Base-by-base conservation (phyloP, 2,113 vertebrate species). In the Boleophthalmus pectinirostris region DNA sequence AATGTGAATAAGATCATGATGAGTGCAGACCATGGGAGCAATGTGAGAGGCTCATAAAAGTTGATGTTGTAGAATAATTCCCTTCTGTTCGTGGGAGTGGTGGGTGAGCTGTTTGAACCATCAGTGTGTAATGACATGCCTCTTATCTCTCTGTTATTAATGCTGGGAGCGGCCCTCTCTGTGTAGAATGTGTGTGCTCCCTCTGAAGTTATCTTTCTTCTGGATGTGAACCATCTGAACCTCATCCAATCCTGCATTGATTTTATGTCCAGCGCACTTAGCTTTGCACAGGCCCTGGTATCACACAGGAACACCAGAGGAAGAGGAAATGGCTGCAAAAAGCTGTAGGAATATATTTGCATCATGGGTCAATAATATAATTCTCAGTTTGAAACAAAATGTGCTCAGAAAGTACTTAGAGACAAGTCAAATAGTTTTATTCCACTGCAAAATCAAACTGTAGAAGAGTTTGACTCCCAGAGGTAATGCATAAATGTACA, bases 221-320 rank as follows among this genome's bases (percentile, higher is more conserved):
- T 38, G 33, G 61, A 64, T 38, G 33, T 38, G 61, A 38, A 38
- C 61, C 61, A 64, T 33, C 61, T 64, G 61, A 64, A 38, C 61
- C 61, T 38, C 61, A 64, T 64, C 61, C 61, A 20, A 63, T 63
- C 60, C 16, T 8, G 2, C 33, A 64, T 64, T 38, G 61, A 64
- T 64, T 64, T 38, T 38, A 35, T 18, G 61, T 64, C 61, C 33
- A 18, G 2, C 16, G 8, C 33, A 64, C 61, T 64, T 64, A 64
- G 9, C 18, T 43, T 33, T 43, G 61, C 61, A 21, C 33, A 38
- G 61, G 61, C 33, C 18, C 61, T 14, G 15, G 60, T 35, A 20
- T 18, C 10, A 33, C 60, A 38, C 29, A 63, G 60, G 60, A 64
- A n/a, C 33, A 13, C 20, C 8, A 35, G 29, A 5, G 29, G 33